Percentiles rank a stretch among this genome's conserved stretches.
phyloP scores from a whole-genome alignment of 2,888 invertebrate species.

The Idaea straminata region DNA sequence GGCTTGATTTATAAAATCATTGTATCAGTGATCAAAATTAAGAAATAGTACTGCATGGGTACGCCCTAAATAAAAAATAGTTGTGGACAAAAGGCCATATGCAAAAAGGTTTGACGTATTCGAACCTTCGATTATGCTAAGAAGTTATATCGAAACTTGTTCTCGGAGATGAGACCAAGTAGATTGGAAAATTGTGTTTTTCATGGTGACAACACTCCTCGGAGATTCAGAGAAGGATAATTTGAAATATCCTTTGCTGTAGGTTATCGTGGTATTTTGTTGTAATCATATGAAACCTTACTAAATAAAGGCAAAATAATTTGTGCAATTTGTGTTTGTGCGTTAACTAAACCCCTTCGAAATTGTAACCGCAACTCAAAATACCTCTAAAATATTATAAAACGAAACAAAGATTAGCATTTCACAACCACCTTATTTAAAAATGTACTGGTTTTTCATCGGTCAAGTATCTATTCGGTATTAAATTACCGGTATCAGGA shows the following conservation, averaged over 20 bases:
- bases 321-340: no score
- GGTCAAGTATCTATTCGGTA: background rate
- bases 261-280: conserved; percentile 5
- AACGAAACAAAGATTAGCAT: conserved; percentile 12
- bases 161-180: conserved; percentile 15
- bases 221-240: background rate
- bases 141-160: conserved; percentile 19
- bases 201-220: conserved; percentile 3
- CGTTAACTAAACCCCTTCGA: no score
- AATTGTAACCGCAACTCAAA: conserved; percentile 5
- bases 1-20: no score
- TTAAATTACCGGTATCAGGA: conserved; percentile 6
- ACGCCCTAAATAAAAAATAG: no score
- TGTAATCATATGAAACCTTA: no score
- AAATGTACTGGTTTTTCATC: background rate
- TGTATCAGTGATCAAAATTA: no score
- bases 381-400: conserved; percentile 13
- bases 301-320: no score
- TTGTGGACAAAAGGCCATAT: background rate
- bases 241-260: conserved; percentile 10
- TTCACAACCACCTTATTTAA: conserved; percentile 4
- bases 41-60: no score
- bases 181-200: conserved; percentile 20
- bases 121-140: conserved; percentile 30
- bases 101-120: conserved; percentile 24